These are phyloP conservation scores for Metallyticus violacea DNA, from an alignment of 2,888 invertebrate species.

Conservation along the genomic window DNA sequence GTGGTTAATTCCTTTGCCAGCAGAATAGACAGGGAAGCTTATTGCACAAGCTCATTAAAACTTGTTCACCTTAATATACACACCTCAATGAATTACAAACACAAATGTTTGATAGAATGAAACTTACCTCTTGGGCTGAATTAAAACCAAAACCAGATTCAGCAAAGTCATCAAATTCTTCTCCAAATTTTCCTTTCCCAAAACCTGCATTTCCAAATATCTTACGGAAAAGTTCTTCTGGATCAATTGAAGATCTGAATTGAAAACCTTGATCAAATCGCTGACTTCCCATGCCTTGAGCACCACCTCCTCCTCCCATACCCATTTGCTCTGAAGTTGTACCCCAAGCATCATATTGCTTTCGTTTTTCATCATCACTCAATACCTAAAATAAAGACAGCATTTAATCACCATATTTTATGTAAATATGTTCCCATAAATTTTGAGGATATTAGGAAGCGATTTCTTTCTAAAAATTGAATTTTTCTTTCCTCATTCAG, in stretches of 20 bases:
- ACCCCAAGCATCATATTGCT: constrained; percentile 93
- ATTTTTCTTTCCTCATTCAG: no score
- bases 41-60: no score
- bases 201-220: constrained; percentile 89
- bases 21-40: no score
- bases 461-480: no score
- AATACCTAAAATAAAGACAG: constrained; percentile 59
- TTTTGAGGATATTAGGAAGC: no score
- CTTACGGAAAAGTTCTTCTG: constrained; percentile 93
- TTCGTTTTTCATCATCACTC: constrained; percentile 85
- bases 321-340: constrained; percentile 85
- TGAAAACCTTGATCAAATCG: constrained; percentile 73
- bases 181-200: constrained; percentile 47
- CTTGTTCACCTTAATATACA: no score
- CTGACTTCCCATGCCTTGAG: constrained; percentile 41
- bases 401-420: background rate
- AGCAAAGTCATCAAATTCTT: constrained; percentile 76
- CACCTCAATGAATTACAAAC: no score
- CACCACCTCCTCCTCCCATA: constrained; percentile 56
- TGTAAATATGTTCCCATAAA: no score
- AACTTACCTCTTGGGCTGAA: constrained; percentile 78
- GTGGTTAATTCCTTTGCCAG: no score
- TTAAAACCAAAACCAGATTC: constrained; percentile 90
- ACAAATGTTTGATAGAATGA: background rate
- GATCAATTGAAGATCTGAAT: constrained; percentile 86